phyloP scores from a whole-genome alignment of 2,113 vertebrate species.

The Turdus rufiventris region DNA sequence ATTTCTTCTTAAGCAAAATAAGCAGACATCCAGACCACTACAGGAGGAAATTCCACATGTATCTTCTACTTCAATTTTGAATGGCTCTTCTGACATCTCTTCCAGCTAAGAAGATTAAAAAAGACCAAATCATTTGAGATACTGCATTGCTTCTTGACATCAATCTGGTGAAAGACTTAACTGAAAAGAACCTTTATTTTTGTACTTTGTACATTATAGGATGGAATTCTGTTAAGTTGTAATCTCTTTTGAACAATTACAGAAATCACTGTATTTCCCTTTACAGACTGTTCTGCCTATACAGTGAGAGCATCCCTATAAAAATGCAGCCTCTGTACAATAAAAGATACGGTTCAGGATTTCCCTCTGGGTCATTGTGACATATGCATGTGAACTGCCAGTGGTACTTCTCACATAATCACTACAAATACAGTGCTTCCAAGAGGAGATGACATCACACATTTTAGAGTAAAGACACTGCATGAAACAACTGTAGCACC shows the following conservation, averaged over 20 bases:
- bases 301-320: not conserved
- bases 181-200: conserved; percentile 46
- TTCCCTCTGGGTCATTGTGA: not conserved
- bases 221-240: conserved; percentile 10
- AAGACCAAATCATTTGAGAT: conserved; percentile 20
- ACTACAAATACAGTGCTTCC: not conserved
- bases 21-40: not conserved
- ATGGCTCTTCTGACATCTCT: conserved; percentile 26
- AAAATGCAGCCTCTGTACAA: not conserved
- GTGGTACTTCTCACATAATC: not conserved
- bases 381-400: not conserved
- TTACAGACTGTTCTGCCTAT: not conserved
- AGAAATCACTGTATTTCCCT: not conserved
- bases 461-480: not conserved
- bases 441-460: not conserved
- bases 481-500: not conserved
- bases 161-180: conserved; percentile 30
- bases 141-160: conserved; percentile 25
- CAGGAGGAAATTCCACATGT: not conserved
- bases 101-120: conserved; percentile 44
- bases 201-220: not conserved
- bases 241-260: conserved; percentile 13
- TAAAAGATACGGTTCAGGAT: not conserved
- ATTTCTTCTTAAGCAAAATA: conserved; percentile 29
- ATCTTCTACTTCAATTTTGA: not conserved